These are phyloP conservation scores for Leptestheria dahalacensis DNA, from an alignment of 1,140 invertebrate species.

Conservation along the genomic window DNA sequence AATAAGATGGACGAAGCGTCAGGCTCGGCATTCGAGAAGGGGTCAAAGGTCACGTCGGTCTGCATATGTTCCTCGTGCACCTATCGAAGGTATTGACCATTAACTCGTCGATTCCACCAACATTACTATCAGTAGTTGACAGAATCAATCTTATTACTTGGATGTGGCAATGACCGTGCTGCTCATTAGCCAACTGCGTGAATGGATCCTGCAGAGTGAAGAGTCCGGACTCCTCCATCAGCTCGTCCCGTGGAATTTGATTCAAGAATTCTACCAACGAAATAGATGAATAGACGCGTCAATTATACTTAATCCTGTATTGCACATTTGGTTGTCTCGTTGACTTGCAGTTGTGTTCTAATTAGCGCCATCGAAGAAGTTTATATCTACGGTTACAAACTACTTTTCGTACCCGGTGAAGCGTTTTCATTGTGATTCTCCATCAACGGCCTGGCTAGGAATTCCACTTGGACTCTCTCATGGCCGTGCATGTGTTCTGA, in stretches of 20 bases:
- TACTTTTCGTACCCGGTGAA: slow-evolving; percentile 3
- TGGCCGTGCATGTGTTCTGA: not conserved
- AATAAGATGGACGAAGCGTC: slow-evolving; percentile 9
- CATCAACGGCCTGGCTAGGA: slow-evolving; percentile 1
- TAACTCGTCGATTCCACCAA: too few species aligned
- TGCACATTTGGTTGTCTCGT: too few species aligned
- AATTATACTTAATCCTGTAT: too few species aligned
- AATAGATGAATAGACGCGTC: too few species aligned
- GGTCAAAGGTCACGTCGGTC: slow-evolving; percentile 9
- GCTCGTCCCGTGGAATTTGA: slow-evolving; percentile 38
- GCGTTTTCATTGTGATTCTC: not conserved
- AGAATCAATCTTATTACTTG: not conserved
- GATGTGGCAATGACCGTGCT: slow-evolving; percentile 10
- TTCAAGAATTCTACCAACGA: slow-evolving; percentile 37
- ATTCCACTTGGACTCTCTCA: slow-evolving; percentile 7
- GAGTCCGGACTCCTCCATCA: slow-evolving; percentile 40
- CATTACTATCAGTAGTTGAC: too few species aligned
- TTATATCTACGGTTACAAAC: not conserved
- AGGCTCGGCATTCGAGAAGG: slow-evolving; percentile 1
- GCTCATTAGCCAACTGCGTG: slow-evolving; percentile 4
- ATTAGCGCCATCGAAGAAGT: not conserved
- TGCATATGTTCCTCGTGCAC: slow-evolving; percentile 6
- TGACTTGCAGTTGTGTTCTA: not conserved
- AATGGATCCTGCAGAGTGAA: slow-evolving; percentile 5
- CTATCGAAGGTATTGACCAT: not conserved